Base-by-base conservation (phyloP, 2,797 vertebrate species). In the Columba guinea region DNA sequence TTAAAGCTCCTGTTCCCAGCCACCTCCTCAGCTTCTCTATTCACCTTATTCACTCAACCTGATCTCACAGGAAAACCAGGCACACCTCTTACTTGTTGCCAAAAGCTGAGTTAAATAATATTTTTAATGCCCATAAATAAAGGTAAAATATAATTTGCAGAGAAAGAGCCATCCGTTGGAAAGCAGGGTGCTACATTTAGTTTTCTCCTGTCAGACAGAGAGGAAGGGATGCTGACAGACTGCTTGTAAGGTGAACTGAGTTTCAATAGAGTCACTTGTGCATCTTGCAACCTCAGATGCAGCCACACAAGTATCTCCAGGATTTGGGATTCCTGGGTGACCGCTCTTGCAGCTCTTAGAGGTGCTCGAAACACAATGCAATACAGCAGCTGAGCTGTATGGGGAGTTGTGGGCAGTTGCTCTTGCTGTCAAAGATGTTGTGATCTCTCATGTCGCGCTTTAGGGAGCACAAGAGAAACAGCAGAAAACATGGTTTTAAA, bases 401-500 rank as follows among this genome's bases (percentile, higher is more conserved):
- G 52, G 69, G 53, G 62, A 65, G 16, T 64, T 87, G 39, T 12
- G 62, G 51, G 65, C 69, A 78, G 71, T 35, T 75, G 58, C 55
- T 67, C 37, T 83, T 8, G 3, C 81, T 95, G 49, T 73, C 73
- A 65, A 65, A 84, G 78, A 7, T 84, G 41, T 2, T 90, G 83
- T 64, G 65, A 81, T 89, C 23, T 92, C 84, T 86, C 65, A 32
- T 32, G 27, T 71, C 62, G 39, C 64, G 62, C 2, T 65, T 87
- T 55, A 89, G 63, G 12, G 10, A 91, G n/a, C 37, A 59, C 22
- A 55, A n/a, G 21, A 75, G 62, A 91, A 92, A 87, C 1, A 76
- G 84, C 75, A 93, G 62, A 74, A 93, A 92, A 68, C 9, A n/a
- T 18, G 48, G 14, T 35, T 94, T 96, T 41, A 78, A 85, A 65